Conservation (phyloP, 2,113 vertebrate species). For the Leiothrix lutea region DNA sequence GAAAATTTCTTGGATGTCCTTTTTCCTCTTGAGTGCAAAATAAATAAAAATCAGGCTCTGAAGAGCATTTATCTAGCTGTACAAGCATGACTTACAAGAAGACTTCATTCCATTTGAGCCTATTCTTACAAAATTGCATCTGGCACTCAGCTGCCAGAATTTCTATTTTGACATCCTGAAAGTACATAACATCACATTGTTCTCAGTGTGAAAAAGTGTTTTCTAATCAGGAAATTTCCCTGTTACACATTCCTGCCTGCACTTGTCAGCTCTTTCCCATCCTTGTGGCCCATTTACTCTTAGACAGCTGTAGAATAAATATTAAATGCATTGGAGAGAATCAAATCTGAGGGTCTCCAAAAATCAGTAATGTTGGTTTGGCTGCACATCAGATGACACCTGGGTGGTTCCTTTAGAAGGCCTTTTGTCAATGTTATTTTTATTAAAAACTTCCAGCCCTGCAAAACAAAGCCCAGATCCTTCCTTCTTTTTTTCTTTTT, state of each 20-base stretch:
- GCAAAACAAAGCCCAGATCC: neutral
- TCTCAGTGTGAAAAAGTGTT: neutral
- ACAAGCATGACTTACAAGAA: neutral
- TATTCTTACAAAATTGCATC: constrained; percentile 16
- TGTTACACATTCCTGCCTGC: neutral
- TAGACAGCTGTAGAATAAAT: neutral
- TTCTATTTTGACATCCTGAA: neutral
- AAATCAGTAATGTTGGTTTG: neutral
- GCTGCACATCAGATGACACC: neutral
- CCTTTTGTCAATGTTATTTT: neutral
- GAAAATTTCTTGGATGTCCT: neutral
- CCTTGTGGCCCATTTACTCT: neutral
- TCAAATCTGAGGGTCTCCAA: neutral
- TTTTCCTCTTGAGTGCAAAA: neutral
- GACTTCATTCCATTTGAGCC: neutral
- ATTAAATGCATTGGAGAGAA: neutral
- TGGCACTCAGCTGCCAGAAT: neutral
- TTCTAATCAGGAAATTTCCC: constrained; percentile 10
- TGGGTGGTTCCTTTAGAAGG: neutral
- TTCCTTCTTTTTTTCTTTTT: neutral
- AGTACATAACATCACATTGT: neutral
- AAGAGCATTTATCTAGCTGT: neutral
- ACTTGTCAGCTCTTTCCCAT: neutral
- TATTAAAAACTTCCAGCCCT: neutral
- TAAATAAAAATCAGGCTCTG: neutral